Evolutionary conservation across 2,797 vertebrate genomes (phyloP).

Genomic region (Tokudaia tokunoshimensis): DNA sequence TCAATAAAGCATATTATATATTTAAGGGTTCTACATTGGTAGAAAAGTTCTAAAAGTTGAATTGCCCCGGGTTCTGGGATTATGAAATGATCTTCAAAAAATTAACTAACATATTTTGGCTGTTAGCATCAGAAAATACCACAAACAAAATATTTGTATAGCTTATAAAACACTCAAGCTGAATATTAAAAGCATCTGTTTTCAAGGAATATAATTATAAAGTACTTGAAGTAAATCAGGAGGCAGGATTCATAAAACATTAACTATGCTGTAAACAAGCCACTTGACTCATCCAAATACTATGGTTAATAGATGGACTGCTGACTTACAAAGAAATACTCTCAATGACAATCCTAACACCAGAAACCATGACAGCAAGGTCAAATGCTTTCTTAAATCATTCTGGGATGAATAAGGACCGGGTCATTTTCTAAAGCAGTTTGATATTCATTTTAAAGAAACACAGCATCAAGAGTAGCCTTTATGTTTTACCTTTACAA

Average conservation of each 20-base stretch:
- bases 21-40: slow-evolving; percentile 28
- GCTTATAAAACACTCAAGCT: slow-evolving; percentile 84
- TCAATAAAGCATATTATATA: slow-evolving; percentile 47
- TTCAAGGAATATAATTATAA: slow-evolving; percentile 87
- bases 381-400: slow-evolving; percentile 80
- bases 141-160: slow-evolving; percentile 88
- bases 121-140: slow-evolving; percentile 83
- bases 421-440: slow-evolving; percentile 63
- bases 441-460: slow-evolving; percentile 8
- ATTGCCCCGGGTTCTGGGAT: slow-evolving; percentile 72
- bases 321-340: slow-evolving; percentile 76
- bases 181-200: slow-evolving; percentile 88
- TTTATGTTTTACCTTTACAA: slow-evolving; percentile 60
- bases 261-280: slow-evolving; percentile 83
- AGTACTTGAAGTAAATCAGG: slow-evolving; percentile 85
- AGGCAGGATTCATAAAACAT: slow-evolving; percentile 83
- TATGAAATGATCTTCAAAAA: slow-evolving; percentile 84
- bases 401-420: slow-evolving; percentile 70
- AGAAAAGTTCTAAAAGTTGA: slow-evolving; percentile 67
- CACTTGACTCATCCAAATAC: slow-evolving; percentile 82
- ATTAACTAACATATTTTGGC: slow-evolving; percentile 82
- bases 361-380: slow-evolving; percentile 78
- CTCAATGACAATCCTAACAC: slow-evolving; percentile 71
- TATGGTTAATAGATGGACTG: slow-evolving; percentile 76
- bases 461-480: background rate